phyloP scores from a whole-genome alignment of 1,140 invertebrate species.

The Bombus soroeensis region DNA sequence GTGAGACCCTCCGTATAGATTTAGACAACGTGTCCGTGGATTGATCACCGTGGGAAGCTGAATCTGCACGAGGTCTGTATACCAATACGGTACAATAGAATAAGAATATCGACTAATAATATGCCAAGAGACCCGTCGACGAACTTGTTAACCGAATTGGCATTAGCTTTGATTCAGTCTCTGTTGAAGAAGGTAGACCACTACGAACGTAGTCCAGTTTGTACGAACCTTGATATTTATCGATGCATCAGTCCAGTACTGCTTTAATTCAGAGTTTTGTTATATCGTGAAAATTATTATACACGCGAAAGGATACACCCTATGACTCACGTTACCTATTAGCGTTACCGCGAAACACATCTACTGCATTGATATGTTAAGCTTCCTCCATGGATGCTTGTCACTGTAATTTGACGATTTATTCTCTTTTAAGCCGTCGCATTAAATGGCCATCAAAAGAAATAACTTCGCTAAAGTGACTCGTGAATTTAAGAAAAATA shows the following conservation, averaged over 20 bases:
- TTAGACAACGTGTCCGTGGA: not conserved
- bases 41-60: not conserved
- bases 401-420: slow-evolving; percentile 11
- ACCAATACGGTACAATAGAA: not conserved
- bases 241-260: not conserved
- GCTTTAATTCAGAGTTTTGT: not conserved
- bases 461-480: not conserved
- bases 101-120: not conserved
- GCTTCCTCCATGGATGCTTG: slow-evolving; percentile 25
- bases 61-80: not conserved
- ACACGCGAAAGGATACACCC: not conserved
- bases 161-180: not conserved
- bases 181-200: not conserved
- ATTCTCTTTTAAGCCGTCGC: not conserved
- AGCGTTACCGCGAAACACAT: slow-evolving; percentile 38
- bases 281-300: not conserved
- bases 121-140: not conserved
- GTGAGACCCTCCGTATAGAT: not conserved
- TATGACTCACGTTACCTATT: slow-evolving; percentile 34
- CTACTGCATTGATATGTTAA: slow-evolving; percentile 19
- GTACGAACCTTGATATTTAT: not conserved
- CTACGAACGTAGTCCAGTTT: not conserved
- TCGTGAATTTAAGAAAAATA: not conserved
- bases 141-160: not conserved
- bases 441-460: not conserved